Base-by-base conservation (phyloP, 2,797 vertebrate genomes). In the Gobio occitaniae region DNA sequence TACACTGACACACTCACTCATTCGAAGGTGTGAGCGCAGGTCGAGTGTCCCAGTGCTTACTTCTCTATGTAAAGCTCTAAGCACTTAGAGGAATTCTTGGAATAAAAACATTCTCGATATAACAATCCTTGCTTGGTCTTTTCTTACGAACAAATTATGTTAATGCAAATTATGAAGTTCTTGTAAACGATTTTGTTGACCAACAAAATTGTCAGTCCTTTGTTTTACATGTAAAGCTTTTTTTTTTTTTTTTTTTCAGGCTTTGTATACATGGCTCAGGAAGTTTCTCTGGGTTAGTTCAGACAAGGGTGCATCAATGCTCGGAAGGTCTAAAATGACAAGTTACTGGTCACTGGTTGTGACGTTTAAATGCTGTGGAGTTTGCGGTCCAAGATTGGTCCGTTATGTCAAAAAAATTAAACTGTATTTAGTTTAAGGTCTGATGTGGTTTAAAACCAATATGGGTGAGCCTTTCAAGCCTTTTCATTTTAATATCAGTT, bases 91-190 rank as follows among this genome's bases (percentile, higher is more conserved):
- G 92, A 93, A 89, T 93, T 94, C 92, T 95, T 96, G 95, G 93
- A 96, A 95, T 96, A 95, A 96, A 96, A 95, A 94, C 92, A 92
- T 95, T 95, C 93, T 95, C 93, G 93, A 91, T 93, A 95, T 89
- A 93, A 88, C 9, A 81, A 86, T 52, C 72, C 16, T 65, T 69
- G 17, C 76, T 90, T 82, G 61, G 54, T 47, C 80, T 78, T 29
- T 66, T 80, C 78, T 79, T 56, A n/a, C 4, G 13, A 50, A 54
- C 47, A n/a, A 8, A 66, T 32, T 32, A 21, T 44, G 6, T 17
- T 11, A 7, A 17, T 48, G n/a, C 44, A 63, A 32, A 19, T 63
- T 32, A 29, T 69, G 50, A 47, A 2, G 25, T 36, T 4, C 12
- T 68, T 13, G 32, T 68, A 21, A 71, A 44, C 41, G 1, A 29